A percentile compares a stretch with the other conserved stretches of the same genome.
Conservation (phyloP, 2,888 invertebrate genomes). For the Iselma pallidipennis region DNA sequence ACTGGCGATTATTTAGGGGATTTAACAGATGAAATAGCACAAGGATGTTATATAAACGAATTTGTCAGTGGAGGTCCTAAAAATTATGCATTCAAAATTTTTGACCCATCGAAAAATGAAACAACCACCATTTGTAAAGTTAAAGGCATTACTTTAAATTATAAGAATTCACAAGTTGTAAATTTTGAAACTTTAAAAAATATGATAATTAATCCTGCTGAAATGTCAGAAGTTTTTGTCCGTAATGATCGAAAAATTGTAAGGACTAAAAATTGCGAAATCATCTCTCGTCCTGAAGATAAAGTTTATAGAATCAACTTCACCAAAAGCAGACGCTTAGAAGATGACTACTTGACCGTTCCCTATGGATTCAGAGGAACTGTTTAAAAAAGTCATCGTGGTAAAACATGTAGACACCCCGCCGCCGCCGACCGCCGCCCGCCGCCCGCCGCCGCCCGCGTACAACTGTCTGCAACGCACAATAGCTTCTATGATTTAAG, state of each 20-base stretch:
- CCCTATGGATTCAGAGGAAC: too few relatives aligned
- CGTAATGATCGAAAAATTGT: too few relatives aligned
- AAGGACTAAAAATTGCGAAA: too few relatives aligned
- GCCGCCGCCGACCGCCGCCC: too few relatives aligned
- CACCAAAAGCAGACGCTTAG: neutral
- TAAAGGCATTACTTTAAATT: conserved; percentile 25
- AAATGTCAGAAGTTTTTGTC: too few relatives aligned
- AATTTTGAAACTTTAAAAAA: conserved; percentile 20
- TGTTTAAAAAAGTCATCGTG: too few relatives aligned
- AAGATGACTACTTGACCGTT: conserved; percentile 3
- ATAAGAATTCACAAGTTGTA: conserved; percentile 9
- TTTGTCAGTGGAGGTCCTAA: conserved; percentile 46
- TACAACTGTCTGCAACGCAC: too few relatives aligned
- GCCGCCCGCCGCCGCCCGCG: too few relatives aligned
- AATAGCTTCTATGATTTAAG: too few relatives aligned
- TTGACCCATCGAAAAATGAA: neutral
- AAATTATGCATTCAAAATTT: conserved; percentile 41
- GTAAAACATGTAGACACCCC: too few relatives aligned
- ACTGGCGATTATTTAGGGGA: conserved; percentile 44
- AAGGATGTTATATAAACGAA: conserved; percentile 36
- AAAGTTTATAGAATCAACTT: conserved; percentile 1
- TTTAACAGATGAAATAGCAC: conserved; percentile 44
- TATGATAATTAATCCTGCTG: too few relatives aligned
- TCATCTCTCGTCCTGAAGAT: too few relatives aligned
- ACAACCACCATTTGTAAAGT: conserved; percentile 20